Evolutionary conservation across 2,797 vertebrate species (phyloP), one percentile per base, ranked within the genome.

Genomic region (Cuculus canorus): DNA sequence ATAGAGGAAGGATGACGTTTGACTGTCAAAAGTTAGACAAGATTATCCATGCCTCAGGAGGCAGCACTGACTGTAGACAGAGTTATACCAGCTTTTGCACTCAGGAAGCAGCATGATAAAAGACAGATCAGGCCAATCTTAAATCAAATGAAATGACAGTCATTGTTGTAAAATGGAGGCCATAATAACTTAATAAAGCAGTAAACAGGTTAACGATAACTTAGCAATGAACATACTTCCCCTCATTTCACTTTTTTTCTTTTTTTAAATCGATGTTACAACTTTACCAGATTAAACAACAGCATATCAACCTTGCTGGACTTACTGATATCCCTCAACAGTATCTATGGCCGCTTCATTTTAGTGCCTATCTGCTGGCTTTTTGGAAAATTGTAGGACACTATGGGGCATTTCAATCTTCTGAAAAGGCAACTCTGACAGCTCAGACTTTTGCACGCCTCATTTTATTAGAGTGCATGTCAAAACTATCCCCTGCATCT

Each of bases 191-290:
- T 6, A 48, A 54, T 11, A 85, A 59, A 82, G 32, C 12, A 50
- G 43, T 35, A 50, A 72, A 39, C 3, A 32, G 7, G 15, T 30
- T 69, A 63, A 13, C 0, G 2, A 4, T 9, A 70, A 95, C 33
- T 10, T 19, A 21, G 6, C 8, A 37, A 22, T 4, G n/a, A n/a
- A n/a, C n/a, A n/a, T n/a, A 17, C 57, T 1, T 2, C 45, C 68
- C 3, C 8, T 69, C 9, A 24, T 65, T 79, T 50, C 39, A 6
- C 4, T 50, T 72, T 70, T 69, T 65, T n/a, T 35, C 35, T 35
- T 35, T 35, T 43, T 52, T 66, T 17, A 47, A 27, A 16, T 59
- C 63, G 68, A 5, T 61, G 32, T 41, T 50, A 50, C 2, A 66
- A 35, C n/a, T 84, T 75, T 12, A 43, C 7, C 21, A 48, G 39